Base-by-base conservation (phyloP, 2,888 invertebrate species). In the Tenodera sinensis region DNA sequence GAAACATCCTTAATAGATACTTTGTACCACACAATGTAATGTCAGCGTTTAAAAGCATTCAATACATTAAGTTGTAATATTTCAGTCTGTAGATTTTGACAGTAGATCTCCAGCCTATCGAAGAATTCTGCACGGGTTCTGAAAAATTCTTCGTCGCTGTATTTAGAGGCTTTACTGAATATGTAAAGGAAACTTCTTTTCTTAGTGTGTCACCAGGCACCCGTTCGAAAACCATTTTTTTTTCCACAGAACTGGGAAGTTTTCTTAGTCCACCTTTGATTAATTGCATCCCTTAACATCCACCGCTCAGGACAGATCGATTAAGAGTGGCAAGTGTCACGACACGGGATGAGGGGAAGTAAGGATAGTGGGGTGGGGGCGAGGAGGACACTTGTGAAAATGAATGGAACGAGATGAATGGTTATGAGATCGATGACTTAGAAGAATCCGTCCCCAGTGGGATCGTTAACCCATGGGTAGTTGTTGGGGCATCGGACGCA, bases 401-500 rank as follows among this genome's bases (percentile, higher is more conserved):
- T 71, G 54, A 71, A 71, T 71, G 54, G 54, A 71, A 71, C 54
- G 54, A 71, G 54, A 71, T 20, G 20, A 20, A 71, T 71, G 30
- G 20, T 83, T 47, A 88, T 89, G 90, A 90, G 89, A 90, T 88
- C 88, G 88, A 91, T 94, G 94, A 94, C 94, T 95, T 97, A 98
- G 95, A 97, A 97, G 95, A 96, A 97, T 94, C 97, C 97, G 93
- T 97, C 97, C 92, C 97, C 97, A 92, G 97, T 97, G 91, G 98
- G 98, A 94, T 98, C 98, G 93, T 97, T 97, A 92, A 98, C 93
- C 98, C 98, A 98, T 92, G 98, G 98, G 94, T 98, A 98, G 94
- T 98, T 98, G 94, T 97, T 97, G 91, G 98, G 98, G 94, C 98
- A 98, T 93, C 98, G 95, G 92, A 98, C 96, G 94, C 98, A 98